These are phyloP conservation scores for Loriculus beryllinus DNA, from an alignment of 2,797 vertebrate species.

Conservation along the genomic window DNA sequence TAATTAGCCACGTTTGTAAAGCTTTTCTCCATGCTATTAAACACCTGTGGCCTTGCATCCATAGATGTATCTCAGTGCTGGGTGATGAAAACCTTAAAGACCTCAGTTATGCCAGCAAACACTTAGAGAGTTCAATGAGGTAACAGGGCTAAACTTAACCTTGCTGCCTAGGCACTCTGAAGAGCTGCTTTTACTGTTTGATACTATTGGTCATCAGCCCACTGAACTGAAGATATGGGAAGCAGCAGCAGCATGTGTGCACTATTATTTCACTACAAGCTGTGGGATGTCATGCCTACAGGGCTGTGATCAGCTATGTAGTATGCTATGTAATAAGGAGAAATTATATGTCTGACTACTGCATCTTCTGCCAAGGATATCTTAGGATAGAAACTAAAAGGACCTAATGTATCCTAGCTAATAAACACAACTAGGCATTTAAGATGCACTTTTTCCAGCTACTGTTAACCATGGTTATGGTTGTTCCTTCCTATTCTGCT, in stretches of 20 bases:
- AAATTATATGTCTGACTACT: neutral
- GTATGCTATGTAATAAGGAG: neutral
- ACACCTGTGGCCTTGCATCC: neutral
- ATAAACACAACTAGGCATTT: neutral
- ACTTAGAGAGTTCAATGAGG: neutral
- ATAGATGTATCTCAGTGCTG: neutral
- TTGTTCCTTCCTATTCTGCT: neutral
- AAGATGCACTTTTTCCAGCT: neutral
- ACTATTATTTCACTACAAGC: neutral
- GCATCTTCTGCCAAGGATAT: neutral
- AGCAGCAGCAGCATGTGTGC: neutral
- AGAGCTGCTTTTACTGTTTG: neutral
- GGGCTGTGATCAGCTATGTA: neutral
- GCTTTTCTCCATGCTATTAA: neutral
- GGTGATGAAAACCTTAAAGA: neutral
- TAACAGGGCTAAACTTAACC: neutral
- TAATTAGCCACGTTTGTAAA: neutral
- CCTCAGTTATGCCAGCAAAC: neutral
- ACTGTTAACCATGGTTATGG: neutral
- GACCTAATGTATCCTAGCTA: neutral
- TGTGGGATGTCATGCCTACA: neutral
- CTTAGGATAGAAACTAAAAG: neutral
- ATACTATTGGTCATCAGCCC: neutral
- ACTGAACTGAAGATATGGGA: accelerated
- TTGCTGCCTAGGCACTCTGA: neutral